Percentiles rank a stretch among this genome's conserved stretches.
Evolutionary conservation across 1,140 invertebrate genomes (phyloP).

Genomic region (Meloidogyne chitwoodi): DNA sequence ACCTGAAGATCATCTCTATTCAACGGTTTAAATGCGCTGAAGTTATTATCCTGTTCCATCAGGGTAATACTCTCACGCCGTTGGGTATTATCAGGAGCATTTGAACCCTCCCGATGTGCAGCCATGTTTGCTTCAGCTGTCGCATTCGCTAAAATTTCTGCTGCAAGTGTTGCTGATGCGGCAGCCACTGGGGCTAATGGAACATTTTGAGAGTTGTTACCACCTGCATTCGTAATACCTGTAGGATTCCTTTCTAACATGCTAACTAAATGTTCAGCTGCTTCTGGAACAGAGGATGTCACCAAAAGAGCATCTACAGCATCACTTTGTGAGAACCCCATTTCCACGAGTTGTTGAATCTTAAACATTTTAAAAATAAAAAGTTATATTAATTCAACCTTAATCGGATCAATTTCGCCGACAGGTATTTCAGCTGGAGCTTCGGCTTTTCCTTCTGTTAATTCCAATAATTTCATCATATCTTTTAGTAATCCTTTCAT

Average conservation of each 20-base stretch:
- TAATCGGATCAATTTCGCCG: slow-evolving; percentile 25
- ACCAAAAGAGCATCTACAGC: slow-evolving; percentile 30
- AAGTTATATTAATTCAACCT: slow-evolving; percentile 5
- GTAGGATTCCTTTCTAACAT: neutral
- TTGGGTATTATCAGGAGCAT: neutral
- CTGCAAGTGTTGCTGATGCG: neutral
- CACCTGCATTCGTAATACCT: neutral
- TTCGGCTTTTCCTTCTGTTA: slow-evolving; percentile 24
- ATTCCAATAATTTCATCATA: slow-evolving; percentile 24
- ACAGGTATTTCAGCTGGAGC: slow-evolving; percentile 15
- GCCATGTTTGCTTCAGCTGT: neutral
- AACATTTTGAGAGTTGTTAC: neutral
- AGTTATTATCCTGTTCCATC: neutral
- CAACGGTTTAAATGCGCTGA: slow-evolving; percentile 9
- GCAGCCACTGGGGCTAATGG: neutral
- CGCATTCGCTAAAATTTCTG: neutral
- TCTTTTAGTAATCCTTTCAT: slow-evolving; percentile 20
- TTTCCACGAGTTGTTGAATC: slow-evolving; percentile 31
- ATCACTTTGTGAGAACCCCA: slow-evolving; percentile 36
- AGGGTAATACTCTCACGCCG: neutral
- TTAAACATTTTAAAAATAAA: neutral
- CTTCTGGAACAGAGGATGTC: slow-evolving; percentile 23
- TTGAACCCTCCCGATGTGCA: neutral
- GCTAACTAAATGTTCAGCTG: slow-evolving; percentile 16
- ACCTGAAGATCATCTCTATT: slow-evolving; percentile 21